Percentiles rank a stretch among this genome's conserved stretches.
phyloP scores from a whole-genome alignment of 2,113 vertebrate genomes.

The Rostratula benghalensis region DNA sequence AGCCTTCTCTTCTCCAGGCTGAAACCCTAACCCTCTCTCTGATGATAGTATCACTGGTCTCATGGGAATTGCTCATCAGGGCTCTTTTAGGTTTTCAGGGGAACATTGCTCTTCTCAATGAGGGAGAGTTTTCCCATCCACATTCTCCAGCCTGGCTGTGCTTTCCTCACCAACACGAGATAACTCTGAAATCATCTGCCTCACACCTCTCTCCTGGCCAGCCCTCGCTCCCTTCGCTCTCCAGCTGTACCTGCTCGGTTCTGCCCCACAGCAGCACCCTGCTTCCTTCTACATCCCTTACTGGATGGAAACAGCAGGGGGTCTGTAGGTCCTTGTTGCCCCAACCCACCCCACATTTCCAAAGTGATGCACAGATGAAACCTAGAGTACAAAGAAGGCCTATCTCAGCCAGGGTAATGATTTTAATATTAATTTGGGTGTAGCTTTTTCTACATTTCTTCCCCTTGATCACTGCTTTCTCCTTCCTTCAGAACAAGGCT shows the following conservation, averaged over 20 bases:
- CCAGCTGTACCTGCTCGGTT: not conserved
- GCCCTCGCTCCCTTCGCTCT: rapidly evolving
- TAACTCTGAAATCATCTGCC: not conserved
- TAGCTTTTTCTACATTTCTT: not conserved
- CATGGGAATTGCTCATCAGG: not conserved
- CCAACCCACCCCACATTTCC: not conserved
- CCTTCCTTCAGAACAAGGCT: not conserved
- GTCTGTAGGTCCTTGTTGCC: rapidly evolving
- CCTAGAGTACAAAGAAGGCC: not conserved
- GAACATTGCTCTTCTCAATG: not conserved
- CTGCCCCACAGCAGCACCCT: not conserved
- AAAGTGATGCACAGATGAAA: not conserved
- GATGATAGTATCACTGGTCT: not conserved
- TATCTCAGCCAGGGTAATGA: not conserved
- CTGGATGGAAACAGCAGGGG: rapidly evolving
- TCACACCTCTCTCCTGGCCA: not conserved
- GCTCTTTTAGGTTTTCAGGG: not conserved
- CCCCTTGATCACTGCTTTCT: not conserved
- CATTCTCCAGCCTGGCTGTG: not conserved
- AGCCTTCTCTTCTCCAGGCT: not conserved
- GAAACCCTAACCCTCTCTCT: not conserved
- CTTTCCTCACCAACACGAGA: not conserved
- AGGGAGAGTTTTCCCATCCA: not conserved
- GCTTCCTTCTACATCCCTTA: not conserved
- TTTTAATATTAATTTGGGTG: not conserved